phyloP scores from a whole-genome alignment of 1,140 invertebrate species.

The Eulimnadia texana region DNA sequence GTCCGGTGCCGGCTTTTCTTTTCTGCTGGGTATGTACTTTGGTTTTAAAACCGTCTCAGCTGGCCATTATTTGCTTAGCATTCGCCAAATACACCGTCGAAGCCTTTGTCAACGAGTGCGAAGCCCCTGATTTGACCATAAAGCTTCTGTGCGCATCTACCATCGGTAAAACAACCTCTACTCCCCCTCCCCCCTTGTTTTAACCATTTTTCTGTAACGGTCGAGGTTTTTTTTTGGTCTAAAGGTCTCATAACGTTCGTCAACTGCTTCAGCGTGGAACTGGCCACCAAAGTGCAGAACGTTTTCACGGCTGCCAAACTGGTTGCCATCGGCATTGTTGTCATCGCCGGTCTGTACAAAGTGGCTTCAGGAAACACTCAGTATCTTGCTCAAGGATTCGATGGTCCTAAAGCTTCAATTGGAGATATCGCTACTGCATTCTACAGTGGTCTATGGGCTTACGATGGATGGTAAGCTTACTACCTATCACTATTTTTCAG shows the following conservation, averaged over 20 bases:
- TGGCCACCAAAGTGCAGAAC: conserved; percentile 82
- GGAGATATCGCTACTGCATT: conserved; percentile 74
- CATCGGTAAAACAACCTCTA: conserved; percentile 40
- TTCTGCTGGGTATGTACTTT: conserved; percentile 85
- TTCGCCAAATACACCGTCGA: conserved; percentile 90
- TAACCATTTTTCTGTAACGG: background rate
- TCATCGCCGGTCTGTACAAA: conserved; percentile 69
- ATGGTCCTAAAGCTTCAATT: conserved; percentile 39
- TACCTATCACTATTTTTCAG: too few relatives aligned
- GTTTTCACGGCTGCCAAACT: conserved; percentile 79
- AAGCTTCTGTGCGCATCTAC: conserved; percentile 64
- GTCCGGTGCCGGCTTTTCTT: conserved; percentile 72
- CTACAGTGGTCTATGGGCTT: conserved; percentile 73
- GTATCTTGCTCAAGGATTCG: conserved; percentile 34
- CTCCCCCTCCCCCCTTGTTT: background rate
- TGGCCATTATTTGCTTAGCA: conserved; percentile 84
- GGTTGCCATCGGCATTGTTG: conserved; percentile 69
- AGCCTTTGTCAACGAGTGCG: conserved; percentile 70
- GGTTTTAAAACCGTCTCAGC: conserved; percentile 80
- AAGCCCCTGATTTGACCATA: conserved; percentile 54
- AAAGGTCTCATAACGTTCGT: conserved; percentile 71
- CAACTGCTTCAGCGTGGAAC: conserved; percentile 86
- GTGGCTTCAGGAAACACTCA: conserved; percentile 51
- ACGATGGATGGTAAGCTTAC: conserved; percentile 20
- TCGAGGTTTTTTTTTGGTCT: background rate